Conservation (phyloP, 2,113 vertebrate genomes). For the Bucco capensis region DNA sequence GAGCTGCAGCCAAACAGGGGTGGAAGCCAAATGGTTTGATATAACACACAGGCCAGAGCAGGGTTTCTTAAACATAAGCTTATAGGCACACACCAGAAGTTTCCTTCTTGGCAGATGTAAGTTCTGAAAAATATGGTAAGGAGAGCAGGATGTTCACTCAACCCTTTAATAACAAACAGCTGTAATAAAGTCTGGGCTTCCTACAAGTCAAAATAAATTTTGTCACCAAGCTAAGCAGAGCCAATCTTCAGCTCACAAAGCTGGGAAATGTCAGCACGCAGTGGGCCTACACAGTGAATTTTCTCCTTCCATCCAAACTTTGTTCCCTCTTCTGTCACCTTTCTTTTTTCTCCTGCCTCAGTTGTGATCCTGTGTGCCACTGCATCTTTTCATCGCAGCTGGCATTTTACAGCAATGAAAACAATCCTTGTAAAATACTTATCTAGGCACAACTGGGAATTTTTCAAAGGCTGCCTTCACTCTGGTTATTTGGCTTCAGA, state of each 20-base stretch:
- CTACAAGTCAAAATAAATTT: background rate
- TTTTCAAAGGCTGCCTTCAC: background rate
- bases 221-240: background rate
- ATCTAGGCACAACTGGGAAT: background rate
- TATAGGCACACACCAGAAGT: background rate
- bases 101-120: constrained; percentile 26
- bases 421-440: background rate
- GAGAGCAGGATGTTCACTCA: constrained; percentile 25
- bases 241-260: background rate
- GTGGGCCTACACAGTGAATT: background rate
- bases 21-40: background rate
- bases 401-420: background rate
- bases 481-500: background rate
- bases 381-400: background rate
- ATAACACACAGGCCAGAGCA: background rate
- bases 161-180: constrained; percentile 37
- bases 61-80: constrained; percentile 1
- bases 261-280: background rate
- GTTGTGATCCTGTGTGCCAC: accelerated
- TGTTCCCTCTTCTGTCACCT: background rate
- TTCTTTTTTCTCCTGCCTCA: background rate
- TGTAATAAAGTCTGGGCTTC: background rate
- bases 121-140: constrained; percentile 2
- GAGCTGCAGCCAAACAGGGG: background rate
- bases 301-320: background rate